Conservation (phyloP, 2,888 invertebrate genomes). For the Amblyteles armatorius region DNA sequence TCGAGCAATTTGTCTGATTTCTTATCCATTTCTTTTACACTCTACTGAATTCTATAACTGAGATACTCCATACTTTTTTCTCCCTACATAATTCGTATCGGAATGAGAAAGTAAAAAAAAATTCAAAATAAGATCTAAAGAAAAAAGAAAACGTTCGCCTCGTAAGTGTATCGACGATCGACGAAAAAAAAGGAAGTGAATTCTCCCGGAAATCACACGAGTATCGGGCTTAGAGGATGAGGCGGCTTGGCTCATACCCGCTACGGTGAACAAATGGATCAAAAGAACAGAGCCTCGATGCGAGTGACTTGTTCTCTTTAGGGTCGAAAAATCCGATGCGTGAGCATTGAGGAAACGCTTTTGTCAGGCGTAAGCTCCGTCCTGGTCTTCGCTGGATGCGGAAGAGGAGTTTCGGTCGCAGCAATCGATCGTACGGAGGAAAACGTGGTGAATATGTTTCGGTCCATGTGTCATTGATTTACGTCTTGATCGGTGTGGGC, state of each 20-base stretch:
- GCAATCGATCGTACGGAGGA: too few relatives aligned
- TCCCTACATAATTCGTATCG: too few relatives aligned
- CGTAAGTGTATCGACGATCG: neutral
- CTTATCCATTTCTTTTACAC: too few relatives aligned
- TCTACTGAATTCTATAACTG: too few relatives aligned
- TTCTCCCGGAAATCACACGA: neutral
- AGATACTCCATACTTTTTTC: too few relatives aligned
- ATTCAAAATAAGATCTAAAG: too few relatives aligned
- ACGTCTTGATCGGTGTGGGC: too few relatives aligned
- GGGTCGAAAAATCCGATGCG: neutral
- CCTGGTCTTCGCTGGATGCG: neutral
- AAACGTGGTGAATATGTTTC: too few relatives aligned
- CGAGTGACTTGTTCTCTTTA: neutral
- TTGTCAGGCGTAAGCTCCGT: too few relatives aligned
- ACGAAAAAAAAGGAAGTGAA: neutral
- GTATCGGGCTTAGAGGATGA: neutral
- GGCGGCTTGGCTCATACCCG: neutral
- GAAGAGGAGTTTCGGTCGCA: neutral
- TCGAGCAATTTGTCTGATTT: neutral
- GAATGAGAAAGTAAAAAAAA: too few relatives aligned
- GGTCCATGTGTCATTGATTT: too few relatives aligned
- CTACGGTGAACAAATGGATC: neutral
- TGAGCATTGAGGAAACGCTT: neutral
- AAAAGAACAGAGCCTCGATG: neutral
- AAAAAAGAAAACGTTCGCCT: too few relatives aligned